Percentiles rank a stretch among this genome's conserved stretches.
phyloP scores from a whole-genome alignment of 2,113 vertebrate genomes.

The Sander vitreus region DNA sequence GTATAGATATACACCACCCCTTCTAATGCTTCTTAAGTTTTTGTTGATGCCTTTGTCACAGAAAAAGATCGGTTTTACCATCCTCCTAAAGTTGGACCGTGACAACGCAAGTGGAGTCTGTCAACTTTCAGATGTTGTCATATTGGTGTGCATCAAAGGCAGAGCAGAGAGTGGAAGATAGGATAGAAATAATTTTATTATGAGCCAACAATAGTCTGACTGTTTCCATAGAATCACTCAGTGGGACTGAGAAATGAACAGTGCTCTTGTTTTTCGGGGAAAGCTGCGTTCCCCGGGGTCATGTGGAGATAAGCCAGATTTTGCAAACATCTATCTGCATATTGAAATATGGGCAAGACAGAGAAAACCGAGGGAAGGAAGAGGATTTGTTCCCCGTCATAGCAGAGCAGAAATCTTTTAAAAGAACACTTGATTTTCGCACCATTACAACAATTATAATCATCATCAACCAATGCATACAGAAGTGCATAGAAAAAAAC shows the following conservation, averaged over 20 bases:
- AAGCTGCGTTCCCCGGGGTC: slow-evolving; percentile 62
- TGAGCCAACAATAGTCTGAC: slow-evolving; percentile 66
- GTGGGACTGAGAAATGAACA: slow-evolving; percentile 61
- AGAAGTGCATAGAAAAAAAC: slow-evolving; percentile 15
- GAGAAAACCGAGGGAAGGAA: slow-evolving; percentile 24
- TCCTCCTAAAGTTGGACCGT: slow-evolving; percentile 39
- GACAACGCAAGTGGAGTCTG: slow-evolving; percentile 39
- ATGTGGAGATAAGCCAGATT: slow-evolving; percentile 70
- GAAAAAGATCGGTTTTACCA: slow-evolving; percentile 51
- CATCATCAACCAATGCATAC: not conserved
- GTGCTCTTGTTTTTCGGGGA: slow-evolving; percentile 61
- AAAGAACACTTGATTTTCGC: not conserved
- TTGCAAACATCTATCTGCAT: slow-evolving; percentile 78
- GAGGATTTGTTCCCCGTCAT: slow-evolving; percentile 25
- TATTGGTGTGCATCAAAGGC: slow-evolving; percentile 53
- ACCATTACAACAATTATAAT: not conserved
- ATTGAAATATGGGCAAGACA: slow-evolving; percentile 59
- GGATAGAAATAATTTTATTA: slow-evolving; percentile 72
- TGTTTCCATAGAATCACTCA: slow-evolving; percentile 59
- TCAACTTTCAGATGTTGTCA: slow-evolving; percentile 55
- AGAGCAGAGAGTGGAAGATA: slow-evolving; percentile 53
- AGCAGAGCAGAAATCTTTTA: not conserved
- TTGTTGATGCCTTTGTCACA: slow-evolving; percentile 44
- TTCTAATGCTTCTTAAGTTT: slow-evolving; percentile 21
- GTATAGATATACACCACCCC: not conserved